Conservation (phyloP, 2,888 invertebrate species). For the Sphinx pinastri region DNA sequence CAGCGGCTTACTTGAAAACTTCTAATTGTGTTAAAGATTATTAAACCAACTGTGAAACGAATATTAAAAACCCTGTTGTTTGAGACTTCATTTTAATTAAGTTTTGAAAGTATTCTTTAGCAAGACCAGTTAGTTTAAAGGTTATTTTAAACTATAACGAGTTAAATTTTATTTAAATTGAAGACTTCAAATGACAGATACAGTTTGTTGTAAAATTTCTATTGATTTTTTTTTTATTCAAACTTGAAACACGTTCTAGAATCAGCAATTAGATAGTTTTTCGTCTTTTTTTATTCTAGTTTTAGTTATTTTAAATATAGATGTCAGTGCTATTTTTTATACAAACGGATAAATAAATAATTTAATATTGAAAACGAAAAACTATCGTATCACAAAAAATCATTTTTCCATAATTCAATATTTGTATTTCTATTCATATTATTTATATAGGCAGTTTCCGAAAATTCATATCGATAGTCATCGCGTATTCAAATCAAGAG, state of each 20-base stretch:
- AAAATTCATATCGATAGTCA: neutral
- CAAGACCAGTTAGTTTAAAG: neutral
- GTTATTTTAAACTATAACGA: conserved; percentile 4
- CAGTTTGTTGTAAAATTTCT: no score
- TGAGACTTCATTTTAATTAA: conserved; percentile 12
- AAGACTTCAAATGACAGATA: neutral
- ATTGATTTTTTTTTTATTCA: no score
- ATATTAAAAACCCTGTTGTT: conserved; percentile 14
- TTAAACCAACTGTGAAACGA: neutral
- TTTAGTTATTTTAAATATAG: no score
- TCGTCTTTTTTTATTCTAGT: no score
- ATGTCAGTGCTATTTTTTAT: no score
- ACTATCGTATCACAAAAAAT: no score
- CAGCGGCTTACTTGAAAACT: conserved; percentile 1
- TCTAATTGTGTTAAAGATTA: conserved; percentile 6
- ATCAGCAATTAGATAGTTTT: no score
- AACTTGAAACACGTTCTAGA: no score
- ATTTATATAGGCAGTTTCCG: neutral
- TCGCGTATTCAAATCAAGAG: conserved; percentile 5
- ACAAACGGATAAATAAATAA: no score
- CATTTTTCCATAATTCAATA: neutral
- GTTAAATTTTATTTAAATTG: neutral
- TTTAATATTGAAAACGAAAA: no score
- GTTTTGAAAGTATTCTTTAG: conserved; percentile 9
- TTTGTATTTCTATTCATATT: neutral